phyloP scores from a whole-genome alignment of 2,888 invertebrate genomes.

The Lordiphosa andalusiaca region DNA sequence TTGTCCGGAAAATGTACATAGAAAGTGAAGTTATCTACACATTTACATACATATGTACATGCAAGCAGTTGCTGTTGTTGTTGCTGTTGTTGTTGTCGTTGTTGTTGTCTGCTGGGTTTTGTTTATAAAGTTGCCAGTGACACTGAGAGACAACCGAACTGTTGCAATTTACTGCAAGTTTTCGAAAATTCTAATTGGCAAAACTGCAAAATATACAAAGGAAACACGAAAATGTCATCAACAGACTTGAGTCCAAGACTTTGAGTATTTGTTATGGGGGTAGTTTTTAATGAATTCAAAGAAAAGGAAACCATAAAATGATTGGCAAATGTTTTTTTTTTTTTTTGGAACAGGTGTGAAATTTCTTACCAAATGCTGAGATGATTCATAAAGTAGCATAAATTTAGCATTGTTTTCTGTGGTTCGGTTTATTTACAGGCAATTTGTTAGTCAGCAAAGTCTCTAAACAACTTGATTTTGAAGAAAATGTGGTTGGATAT shows the following conservation, averaged over 20 bases:
- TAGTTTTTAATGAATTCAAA: constrained; percentile 4
- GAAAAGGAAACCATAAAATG: not conserved
- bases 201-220: constrained; percentile 33
- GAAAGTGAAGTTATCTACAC: constrained; percentile 59
- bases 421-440: not conserved
- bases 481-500: no score
- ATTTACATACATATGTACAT: constrained; percentile 3
- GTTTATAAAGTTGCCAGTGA: constrained; percentile 26
- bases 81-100: constrained; percentile 1
- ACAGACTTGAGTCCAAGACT: constrained; percentile 7
- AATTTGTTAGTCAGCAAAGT: no score
- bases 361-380: constrained; percentile 3
- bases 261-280: not conserved
- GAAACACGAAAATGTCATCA: constrained; percentile 4
- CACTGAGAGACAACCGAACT: constrained; percentile 31
- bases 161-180: constrained; percentile 69
- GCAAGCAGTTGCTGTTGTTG: constrained; percentile 32
- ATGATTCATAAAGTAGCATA: not conserved
- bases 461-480: no score
- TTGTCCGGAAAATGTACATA: constrained; percentile 68
- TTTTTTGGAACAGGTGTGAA: constrained; percentile 8
- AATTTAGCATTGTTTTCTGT: not conserved
- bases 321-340: constrained; percentile 8
- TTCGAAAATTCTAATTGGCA: constrained; percentile 71
- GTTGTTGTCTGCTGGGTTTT: constrained; percentile 3